A percentile compares a stretch with the other conserved stretches of the same genome.
Conservation (phyloP, 2,113 vertebrate species). For the Microcebus ravelobensis region DNA sequence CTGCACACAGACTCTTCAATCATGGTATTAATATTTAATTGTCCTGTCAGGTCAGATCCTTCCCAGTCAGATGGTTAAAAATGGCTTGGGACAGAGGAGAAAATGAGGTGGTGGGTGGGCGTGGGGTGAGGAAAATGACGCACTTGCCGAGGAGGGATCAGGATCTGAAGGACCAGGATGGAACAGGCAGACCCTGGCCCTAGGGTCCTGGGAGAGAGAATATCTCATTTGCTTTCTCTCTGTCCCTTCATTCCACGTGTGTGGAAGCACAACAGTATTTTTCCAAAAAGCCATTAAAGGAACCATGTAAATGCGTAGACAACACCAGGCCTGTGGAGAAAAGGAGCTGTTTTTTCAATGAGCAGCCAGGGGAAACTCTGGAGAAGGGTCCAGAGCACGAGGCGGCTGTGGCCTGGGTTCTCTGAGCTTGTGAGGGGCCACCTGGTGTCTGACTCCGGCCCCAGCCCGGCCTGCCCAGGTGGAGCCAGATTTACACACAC, state of each 20-base stretch:
- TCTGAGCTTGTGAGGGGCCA: background rate
- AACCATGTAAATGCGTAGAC: background rate
- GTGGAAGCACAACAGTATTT: too few relatives aligned
- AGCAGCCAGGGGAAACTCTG: background rate
- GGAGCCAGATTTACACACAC: background rate
- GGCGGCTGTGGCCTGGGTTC: fast-evolving
- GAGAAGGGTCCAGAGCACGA: background rate
- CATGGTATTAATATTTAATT: constrained; percentile 78
- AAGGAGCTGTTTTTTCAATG: background rate
- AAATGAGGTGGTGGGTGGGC: background rate
- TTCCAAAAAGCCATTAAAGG: background rate
- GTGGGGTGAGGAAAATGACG: background rate
- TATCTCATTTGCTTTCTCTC: background rate
- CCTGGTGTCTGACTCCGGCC: background rate
- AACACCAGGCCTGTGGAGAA: background rate
- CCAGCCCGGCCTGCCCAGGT: fast-evolving
- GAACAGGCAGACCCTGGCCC: background rate
- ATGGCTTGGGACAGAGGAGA: constrained; percentile 39
- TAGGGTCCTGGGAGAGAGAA: background rate
- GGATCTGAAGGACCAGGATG: background rate
- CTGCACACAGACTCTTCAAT: constrained; percentile 64
- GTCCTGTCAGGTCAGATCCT: constrained; percentile 66
- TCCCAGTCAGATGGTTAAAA: constrained; percentile 64
- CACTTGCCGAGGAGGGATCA: background rate
- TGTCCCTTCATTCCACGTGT: background rate